Percentiles rank a stretch among this genome's conserved stretches.
These are phyloP conservation scores for Cosmia trapezina DNA, from an alignment of 2,888 invertebrate species.

Conservation along the genomic window DNA sequence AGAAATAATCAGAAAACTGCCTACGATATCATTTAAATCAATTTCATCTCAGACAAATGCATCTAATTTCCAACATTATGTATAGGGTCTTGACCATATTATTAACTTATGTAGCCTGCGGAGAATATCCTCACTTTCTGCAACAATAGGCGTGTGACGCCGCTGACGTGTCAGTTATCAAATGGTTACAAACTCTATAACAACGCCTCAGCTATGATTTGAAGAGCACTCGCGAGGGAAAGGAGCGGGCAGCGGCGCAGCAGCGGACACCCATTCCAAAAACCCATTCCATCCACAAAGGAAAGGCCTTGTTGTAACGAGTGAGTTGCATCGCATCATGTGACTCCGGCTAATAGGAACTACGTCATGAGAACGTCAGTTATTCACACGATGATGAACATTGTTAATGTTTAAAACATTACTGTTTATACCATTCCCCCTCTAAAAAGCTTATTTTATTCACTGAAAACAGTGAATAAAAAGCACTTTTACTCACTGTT, in stretches of 20 bases:
- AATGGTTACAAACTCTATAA: slow-evolving; percentile 33
- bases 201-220: background rate
- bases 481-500: no score
- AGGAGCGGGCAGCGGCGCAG: slow-evolving; percentile 47
- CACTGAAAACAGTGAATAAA: no score
- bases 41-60: background rate
- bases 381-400: slow-evolving; percentile 37
- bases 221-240: slow-evolving; percentile 53
- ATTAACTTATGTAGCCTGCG: background rate
- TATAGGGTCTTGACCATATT: background rate
- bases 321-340: slow-evolving; percentile 47
- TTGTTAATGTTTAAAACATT: slow-evolving; percentile 24
- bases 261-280: slow-evolving; percentile 51
- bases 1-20: no score
- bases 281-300: no score
- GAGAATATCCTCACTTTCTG: background rate
- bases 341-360: slow-evolving; percentile 35
- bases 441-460: no score
- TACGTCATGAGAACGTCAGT: slow-evolving; percentile 50
- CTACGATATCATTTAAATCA: no score
- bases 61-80: background rate
- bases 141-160: slow-evolving; percentile 28
- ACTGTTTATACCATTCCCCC: no score
- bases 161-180: no score
- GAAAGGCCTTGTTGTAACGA: slow-evolving; percentile 59